Evolutionary conservation across 1,140 invertebrate genomes (phyloP).

Genomic region (Cryptotermes secundus): DNA sequence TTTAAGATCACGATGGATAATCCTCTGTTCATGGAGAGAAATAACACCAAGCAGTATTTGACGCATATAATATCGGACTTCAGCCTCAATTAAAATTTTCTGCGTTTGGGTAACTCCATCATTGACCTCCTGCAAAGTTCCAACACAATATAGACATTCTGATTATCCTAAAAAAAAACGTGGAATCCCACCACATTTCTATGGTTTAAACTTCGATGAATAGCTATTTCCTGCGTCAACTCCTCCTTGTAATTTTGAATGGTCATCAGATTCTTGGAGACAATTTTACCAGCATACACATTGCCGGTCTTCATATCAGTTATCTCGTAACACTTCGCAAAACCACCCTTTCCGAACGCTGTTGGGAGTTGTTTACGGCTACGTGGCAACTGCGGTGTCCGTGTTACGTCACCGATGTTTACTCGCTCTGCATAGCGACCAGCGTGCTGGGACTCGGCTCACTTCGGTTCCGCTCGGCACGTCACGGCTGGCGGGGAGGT

Average conservation of each 20-base stretch:
- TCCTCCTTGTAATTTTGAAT: slow-evolving; percentile 94
- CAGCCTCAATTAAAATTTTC: slow-evolving; percentile 93
- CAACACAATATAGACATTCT: slow-evolving; percentile 95
- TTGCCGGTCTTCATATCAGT: slow-evolving; percentile 73
- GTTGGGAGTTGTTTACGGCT: no score
- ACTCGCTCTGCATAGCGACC: no score
- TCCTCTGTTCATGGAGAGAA: slow-evolving; percentile 85
- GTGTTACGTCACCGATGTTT: no score
- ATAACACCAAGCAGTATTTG: slow-evolving; percentile 91
- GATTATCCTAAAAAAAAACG: slow-evolving; percentile 89
- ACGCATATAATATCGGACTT: slow-evolving; percentile 92
- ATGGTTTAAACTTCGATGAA: slow-evolving; percentile 85
- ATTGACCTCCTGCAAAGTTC: slow-evolving; percentile 92
- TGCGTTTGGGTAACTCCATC: slow-evolving; percentile 89
- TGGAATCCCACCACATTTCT: slow-evolving; percentile 92
- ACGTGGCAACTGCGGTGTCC: no score
- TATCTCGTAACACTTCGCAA: slow-evolving; percentile 98
- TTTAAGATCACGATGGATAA: slow-evolving; percentile 97
- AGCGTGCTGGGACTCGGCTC: no score
- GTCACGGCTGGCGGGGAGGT: no score
- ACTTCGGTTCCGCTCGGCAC: no score
- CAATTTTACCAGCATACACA: slow-evolving; percentile 94
- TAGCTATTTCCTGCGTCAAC: slow-evolving; percentile 93
- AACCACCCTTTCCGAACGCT: no score
- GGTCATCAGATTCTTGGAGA: slow-evolving; percentile 87